These are phyloP conservation scores for Acrobasis consociella DNA, from an alignment of 2,888 invertebrate species.

Conservation along the genomic window DNA sequence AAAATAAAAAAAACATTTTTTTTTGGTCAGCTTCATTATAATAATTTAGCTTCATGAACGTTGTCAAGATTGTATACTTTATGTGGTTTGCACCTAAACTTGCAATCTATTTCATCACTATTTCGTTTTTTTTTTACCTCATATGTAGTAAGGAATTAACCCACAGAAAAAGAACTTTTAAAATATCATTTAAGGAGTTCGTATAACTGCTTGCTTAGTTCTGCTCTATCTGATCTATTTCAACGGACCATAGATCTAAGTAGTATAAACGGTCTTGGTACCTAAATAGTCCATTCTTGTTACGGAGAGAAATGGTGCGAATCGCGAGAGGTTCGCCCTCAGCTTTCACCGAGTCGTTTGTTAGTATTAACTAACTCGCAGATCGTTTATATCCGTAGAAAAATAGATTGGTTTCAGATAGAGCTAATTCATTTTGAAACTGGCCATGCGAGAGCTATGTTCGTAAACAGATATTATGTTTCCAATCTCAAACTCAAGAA, in stretches of 20 bases:
- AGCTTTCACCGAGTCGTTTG: constrained; percentile 55
- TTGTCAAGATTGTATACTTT: no score
- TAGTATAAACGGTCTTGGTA: constrained; percentile 25
- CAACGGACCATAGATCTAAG: constrained; percentile 33
- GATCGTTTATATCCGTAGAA: constrained; percentile 65
- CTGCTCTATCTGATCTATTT: constrained; percentile 48
- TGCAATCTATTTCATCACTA: no score
- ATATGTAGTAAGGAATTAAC: no score
- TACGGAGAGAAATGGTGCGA: constrained; percentile 64
- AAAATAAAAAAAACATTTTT: no score
- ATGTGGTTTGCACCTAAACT: no score
- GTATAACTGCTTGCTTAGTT: constrained; percentile 23
- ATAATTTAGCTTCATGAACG: no score
- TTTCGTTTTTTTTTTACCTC: no score
- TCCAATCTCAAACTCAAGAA: no score
- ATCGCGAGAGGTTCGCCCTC: constrained; percentile 52
- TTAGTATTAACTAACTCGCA: constrained; percentile 66
- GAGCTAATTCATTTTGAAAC: not conserved
- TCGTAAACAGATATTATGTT: no score
- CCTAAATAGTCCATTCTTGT: constrained; percentile 59
- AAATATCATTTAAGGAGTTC: no score
- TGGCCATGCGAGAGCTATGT: not conserved
- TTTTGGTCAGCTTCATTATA: no score
- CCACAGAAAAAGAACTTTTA: no score
- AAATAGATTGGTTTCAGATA: constrained; percentile 36